Evolutionary conservation across 23 tunicate species (phyloP).

Genomic region (Trididemnum miniatum): DNA sequence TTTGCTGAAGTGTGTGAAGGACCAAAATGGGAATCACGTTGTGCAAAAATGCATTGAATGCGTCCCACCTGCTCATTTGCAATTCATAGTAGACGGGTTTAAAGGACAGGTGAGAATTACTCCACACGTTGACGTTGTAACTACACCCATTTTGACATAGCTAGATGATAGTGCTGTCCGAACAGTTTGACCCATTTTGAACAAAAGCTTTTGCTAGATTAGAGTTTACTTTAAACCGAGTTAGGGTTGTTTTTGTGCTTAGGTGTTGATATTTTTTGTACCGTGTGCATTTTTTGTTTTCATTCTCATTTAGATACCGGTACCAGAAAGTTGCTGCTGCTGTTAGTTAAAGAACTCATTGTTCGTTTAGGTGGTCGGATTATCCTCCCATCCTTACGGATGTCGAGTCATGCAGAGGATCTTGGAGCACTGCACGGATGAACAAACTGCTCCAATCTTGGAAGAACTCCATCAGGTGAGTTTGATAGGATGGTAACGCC

Average conservation of each 20-base stretch:
- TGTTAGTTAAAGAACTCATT: too few species aligned
- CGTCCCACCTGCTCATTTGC: slow-evolving; percentile 86
- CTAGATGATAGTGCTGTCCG: too few species aligned
- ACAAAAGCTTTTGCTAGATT: too few species aligned
- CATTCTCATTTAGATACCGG: too few species aligned
- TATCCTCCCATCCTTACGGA: slow-evolving; percentile 96
- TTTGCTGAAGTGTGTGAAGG: slow-evolving; percentile 94
- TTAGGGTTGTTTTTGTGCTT: too few species aligned
- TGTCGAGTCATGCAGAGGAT: slow-evolving; percentile 99
- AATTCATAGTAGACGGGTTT: slow-evolving; percentile 97
- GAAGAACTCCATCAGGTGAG: slow-evolving; percentile 90
- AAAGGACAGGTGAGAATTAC: slow-evolving; percentile 78
- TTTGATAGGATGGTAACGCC: too few species aligned
- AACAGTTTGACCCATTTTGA: too few species aligned
- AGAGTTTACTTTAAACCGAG: too few species aligned
- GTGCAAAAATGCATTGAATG: slow-evolving; percentile 99
- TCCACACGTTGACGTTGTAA: not conserved
- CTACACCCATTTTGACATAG: too few species aligned
- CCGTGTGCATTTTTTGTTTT: too few species aligned
- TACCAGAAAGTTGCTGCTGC: too few species aligned
- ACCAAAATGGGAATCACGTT: slow-evolving; percentile 99
- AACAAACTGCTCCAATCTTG: slow-evolving; percentile 92
- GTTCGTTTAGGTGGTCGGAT: slow-evolving; percentile 71
- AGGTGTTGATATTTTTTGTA: too few species aligned
- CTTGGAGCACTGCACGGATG: slow-evolving; percentile 92